These are phyloP conservation scores for Erithacus rubecula DNA, from an alignment of 2,797 vertebrate genomes.

Conservation along the genomic window DNA sequence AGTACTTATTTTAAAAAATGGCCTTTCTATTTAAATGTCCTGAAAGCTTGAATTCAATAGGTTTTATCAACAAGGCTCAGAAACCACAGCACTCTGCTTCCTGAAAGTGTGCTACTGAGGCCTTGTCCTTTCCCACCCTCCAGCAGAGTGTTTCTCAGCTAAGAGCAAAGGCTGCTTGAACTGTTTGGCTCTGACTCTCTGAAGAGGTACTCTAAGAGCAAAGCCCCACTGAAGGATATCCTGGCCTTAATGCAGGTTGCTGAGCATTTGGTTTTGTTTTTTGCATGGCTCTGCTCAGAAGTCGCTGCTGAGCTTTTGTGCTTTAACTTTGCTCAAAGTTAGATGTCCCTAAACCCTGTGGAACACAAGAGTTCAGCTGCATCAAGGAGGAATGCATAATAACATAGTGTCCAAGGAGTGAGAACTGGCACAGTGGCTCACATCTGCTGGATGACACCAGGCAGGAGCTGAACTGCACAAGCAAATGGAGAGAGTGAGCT, in stretches of 20 bases:
- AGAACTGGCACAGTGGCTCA: not conserved
- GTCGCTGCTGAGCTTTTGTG: not conserved
- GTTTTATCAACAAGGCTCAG: not conserved
- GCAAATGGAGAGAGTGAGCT: not conserved
- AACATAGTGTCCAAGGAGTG: not conserved
- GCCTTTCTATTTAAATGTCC: not conserved
- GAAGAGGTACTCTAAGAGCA: not conserved
- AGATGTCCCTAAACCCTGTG: not conserved
- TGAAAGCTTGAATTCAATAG: not conserved
- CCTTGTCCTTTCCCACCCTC: not conserved
- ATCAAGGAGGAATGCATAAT: not conserved
- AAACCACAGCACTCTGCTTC: not conserved
- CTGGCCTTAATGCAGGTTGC: not conserved
- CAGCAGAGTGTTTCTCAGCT: not conserved
- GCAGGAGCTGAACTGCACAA: not conserved
- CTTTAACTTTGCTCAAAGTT: not conserved
- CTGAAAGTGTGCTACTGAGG: not conserved
- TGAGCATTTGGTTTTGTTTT: not conserved
- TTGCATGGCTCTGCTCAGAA: not conserved
- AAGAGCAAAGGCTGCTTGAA: constrained; percentile 18
- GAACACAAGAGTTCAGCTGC: not conserved
- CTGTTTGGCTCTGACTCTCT: not conserved
- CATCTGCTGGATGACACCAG: not conserved
- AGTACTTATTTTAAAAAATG: not conserved
- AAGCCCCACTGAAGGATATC: not conserved